Percentiles rank a stretch among this genome's conserved stretches.
Conservation (phyloP, 2,113 vertebrate species). For the Noctilio leporinus region DNA sequence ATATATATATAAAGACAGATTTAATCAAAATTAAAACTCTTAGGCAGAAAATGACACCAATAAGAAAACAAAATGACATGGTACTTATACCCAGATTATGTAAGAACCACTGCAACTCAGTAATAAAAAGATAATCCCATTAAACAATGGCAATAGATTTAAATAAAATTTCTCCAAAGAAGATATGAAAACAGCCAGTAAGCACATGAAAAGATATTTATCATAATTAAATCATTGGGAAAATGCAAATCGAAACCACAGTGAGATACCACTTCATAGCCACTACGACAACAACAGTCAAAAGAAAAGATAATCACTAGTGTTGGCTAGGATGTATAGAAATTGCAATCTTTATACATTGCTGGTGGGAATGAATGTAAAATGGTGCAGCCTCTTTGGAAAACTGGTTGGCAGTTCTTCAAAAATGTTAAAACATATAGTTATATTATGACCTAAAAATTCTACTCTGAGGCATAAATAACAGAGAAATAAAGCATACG, state of each 20-base stretch:
- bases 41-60: neutral
- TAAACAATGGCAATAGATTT: neutral
- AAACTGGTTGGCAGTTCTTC: neutral
- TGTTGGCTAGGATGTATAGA: neutral
- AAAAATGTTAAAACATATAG: neutral
- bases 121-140: neutral
- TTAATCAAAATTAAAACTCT: neutral
- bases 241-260: neutral
- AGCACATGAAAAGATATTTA: neutral
- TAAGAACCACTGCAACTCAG: neutral
- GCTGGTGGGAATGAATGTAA: too few species aligned
- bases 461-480: neutral
- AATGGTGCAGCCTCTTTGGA: neutral
- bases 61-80: neutral
- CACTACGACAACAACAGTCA: neutral
- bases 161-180: neutral
- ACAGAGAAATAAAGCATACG: neutral
- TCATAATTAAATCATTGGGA: neutral
- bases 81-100: neutral
- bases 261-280: neutral
- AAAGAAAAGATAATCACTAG: neutral
- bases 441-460: neutral
- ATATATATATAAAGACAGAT: neutral
- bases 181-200: neutral
- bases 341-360: neutral